phyloP scores from a whole-genome alignment of 2,888 invertebrate species.

The Epistrophe eligans region DNA sequence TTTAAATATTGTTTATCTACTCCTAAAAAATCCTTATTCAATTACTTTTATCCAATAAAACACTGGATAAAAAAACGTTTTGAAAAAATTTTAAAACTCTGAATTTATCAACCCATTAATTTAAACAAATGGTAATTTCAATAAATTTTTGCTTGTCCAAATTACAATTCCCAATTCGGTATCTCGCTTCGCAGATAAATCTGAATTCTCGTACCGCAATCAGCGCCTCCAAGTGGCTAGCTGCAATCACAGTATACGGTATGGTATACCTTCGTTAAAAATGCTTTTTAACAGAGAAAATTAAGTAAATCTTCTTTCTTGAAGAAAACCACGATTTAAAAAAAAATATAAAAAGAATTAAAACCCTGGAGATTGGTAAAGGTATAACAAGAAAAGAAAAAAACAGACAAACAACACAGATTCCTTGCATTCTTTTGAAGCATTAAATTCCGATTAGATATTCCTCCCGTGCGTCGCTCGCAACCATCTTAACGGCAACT shows the following conservation, averaged over 20 bases:
- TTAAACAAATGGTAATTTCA: constrained; percentile 8
- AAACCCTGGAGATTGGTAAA: constrained; percentile 31
- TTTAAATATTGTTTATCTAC: too few species aligned
- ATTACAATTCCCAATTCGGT: constrained; percentile 49
- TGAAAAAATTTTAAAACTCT: neutral
- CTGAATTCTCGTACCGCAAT: constrained; percentile 60
- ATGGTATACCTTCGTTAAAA: constrained; percentile 15
- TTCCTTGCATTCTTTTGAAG: constrained; percentile 64
- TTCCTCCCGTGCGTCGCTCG: neutral
- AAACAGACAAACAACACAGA: constrained; percentile 45
- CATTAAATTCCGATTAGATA: constrained; percentile 70
- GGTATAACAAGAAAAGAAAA: constrained; percentile 14
- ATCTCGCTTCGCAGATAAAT: constrained; percentile 50
- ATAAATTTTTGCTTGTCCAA: constrained; percentile 56
- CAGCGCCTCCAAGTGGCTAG: constrained; percentile 63
- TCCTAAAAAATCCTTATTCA: too few species aligned
- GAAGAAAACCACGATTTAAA: constrained; percentile 25
- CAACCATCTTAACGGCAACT: neutral
- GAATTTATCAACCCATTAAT: neutral
- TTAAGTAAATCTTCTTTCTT: constrained; percentile 48
- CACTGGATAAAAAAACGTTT: too few species aligned
- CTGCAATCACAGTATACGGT: constrained; percentile 49
- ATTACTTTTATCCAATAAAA: too few species aligned
- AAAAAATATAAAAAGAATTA: neutral
- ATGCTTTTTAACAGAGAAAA: constrained; percentile 26